A percentile compares a stretch with the other conserved stretches of the same genome.
phyloP scores from a whole-genome alignment of 2,113 vertebrate species.

The Lonchura striata region DNA sequence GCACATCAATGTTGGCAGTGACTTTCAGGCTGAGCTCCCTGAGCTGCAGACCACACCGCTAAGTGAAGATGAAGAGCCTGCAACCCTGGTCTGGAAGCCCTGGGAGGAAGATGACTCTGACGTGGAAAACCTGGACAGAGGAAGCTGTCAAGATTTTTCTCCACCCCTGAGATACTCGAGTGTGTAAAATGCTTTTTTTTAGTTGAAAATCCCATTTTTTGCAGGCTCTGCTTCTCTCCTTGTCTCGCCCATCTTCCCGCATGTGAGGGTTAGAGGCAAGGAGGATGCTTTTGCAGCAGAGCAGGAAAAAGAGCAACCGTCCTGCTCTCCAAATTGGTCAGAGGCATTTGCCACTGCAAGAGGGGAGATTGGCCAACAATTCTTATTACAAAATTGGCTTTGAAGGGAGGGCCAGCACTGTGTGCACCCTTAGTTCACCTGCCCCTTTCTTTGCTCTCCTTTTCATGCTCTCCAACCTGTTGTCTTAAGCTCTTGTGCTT shows the following conservation, averaged over 20 bases:
- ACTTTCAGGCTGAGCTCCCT: background rate
- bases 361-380: no score
- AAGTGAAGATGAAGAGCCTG: background rate
- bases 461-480: background rate
- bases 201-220: no score
- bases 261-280: no score
- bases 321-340: background rate
- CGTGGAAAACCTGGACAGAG: background rate
- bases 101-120: background rate
- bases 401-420: background rate
- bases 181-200: background rate
- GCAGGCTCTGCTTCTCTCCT: background rate
- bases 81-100: background rate
- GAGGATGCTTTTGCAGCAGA: background rate
- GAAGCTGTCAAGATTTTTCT: background rate
- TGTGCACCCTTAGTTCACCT: background rate
- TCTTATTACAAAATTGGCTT: background rate
- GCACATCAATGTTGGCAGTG: background rate
- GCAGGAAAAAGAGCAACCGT: background rate
- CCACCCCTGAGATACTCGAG: accelerated
- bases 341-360: background rate
- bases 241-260: accelerated
- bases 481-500: background rate
- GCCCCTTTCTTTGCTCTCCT: background rate
- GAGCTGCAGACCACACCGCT: background rate